These are phyloP conservation scores for Myotis myotis DNA, from an alignment of 2,797 vertebrate species.

Conservation along the genomic window DNA sequence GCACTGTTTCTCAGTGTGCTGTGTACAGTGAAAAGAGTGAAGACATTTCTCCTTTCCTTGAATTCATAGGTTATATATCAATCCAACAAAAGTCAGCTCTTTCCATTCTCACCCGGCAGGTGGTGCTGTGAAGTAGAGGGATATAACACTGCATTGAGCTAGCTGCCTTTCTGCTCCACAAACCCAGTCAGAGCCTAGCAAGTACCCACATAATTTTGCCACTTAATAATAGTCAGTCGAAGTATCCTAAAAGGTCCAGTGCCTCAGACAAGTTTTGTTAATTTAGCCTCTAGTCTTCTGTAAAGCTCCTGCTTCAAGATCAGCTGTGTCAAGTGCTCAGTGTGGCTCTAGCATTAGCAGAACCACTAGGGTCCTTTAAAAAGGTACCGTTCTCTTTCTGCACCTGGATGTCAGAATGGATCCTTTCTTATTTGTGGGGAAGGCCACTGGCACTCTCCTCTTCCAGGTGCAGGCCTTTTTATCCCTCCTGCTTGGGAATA, in stretches of 20 bases:
- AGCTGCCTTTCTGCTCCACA: constrained; percentile 15
- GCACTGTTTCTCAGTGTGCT: neutral
- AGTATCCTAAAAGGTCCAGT: neutral
- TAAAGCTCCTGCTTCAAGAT: neutral
- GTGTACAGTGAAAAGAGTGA: neutral
- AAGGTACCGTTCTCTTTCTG: neutral
- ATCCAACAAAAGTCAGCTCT: neutral
- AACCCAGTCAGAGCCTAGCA: neutral
- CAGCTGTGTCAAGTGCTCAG: neutral
- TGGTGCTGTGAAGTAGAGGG: constrained; percentile 80
- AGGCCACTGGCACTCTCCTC: neutral
- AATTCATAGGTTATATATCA: constrained; percentile 40
- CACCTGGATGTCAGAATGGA: constrained; percentile 28
- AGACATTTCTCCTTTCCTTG: constrained; percentile 41
- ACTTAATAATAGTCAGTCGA: neutral
- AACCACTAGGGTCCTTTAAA: constrained; percentile 1
- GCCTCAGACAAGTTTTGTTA: neutral
- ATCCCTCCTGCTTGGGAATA: neutral
- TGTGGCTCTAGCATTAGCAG: neutral
- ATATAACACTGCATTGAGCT: neutral
- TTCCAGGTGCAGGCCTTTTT: neutral
- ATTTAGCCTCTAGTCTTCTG: constrained; percentile 41
- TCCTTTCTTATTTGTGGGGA: constrained; percentile 32
- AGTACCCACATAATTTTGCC: neutral
- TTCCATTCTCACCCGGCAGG: constrained; percentile 77